Percentiles rank a stretch among this genome's conserved stretches.
These are phyloP conservation scores for Galbula dea DNA, from an alignment of 2,113 vertebrate species.

Conservation along the genomic window DNA sequence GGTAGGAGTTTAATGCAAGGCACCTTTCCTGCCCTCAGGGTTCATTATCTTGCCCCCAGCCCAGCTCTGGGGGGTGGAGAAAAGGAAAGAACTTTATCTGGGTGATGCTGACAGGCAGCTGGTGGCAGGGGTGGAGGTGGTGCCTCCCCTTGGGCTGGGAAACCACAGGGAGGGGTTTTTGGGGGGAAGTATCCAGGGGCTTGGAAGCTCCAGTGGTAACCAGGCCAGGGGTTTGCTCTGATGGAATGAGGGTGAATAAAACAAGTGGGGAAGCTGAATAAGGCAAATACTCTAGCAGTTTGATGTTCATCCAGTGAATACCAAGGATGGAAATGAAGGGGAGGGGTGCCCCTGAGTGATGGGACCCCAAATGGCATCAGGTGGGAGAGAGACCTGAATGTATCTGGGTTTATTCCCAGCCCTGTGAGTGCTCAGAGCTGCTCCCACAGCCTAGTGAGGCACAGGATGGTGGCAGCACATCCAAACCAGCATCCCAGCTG, in stretches of 20 bases:
- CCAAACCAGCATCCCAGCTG: rapidly evolving
- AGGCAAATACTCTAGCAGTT: background rate
- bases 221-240: background rate
- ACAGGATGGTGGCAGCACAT: background rate
- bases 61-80: background rate
- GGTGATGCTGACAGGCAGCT: background rate
- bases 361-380: background rate
- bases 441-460: background rate
- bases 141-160: background rate
- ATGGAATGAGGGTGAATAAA: no score
- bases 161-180: rapidly evolving
- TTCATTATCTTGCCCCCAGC: background rate
- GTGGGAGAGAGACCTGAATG: background rate
- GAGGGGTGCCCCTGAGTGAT: rapidly evolving
- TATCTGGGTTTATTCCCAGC: background rate
- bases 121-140: rapidly evolving
- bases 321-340: background rate
- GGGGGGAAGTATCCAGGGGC: rapidly evolving
- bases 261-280: no score
- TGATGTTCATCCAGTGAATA: background rate
- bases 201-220: rapidly evolving
- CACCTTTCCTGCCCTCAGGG: background rate
- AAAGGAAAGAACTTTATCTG: background rate
- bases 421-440: background rate
- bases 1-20: background rate